Evolutionary conservation across 2,888 invertebrate species (phyloP).

Genomic region (Caenorhabditis sp.): DNA sequence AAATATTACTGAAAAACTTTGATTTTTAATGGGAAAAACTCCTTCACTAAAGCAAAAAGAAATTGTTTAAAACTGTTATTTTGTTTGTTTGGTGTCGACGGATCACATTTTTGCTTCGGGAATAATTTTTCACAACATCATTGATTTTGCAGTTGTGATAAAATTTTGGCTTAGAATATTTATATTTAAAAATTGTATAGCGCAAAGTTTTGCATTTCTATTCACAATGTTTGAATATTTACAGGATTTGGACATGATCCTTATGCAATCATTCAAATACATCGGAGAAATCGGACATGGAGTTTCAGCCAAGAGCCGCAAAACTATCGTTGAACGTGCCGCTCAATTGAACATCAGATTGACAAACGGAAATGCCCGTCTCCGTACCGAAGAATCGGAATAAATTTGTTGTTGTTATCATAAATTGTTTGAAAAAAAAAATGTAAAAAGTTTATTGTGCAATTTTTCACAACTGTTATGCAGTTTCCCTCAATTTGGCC

Average conservation of each 20-base stretch:
- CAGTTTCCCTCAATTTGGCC: slow-evolving; percentile 26
- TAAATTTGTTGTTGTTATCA: slow-evolving; percentile 75
- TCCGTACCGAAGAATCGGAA: slow-evolving; percentile 98
- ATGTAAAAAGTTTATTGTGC: slow-evolving; percentile 27
- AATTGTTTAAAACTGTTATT: too few species aligned
- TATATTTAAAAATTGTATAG: too few species aligned
- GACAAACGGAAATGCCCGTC: slow-evolving; percentile 93
- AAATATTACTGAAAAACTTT: too few species aligned
- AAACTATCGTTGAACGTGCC: slow-evolving; percentile 92
- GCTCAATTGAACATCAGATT: slow-evolving; percentile 87
- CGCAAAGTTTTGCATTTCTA: neutral
- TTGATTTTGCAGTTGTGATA: too few species aligned
- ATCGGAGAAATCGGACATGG: slow-evolving; percentile 97
- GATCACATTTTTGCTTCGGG: too few species aligned
- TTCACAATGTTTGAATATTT: neutral
- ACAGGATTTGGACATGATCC: slow-evolving; percentile 91
- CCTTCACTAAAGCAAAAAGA: too few species aligned
- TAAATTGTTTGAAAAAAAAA: slow-evolving; percentile 67
- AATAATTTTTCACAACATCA: too few species aligned
- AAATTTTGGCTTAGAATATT: too few species aligned
- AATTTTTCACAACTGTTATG: slow-evolving; percentile 10
- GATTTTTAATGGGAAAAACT: too few species aligned
- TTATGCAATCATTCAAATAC: slow-evolving; percentile 98
- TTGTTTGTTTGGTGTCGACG: too few species aligned
- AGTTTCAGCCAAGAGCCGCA: slow-evolving; percentile 96